A percentile compares a stretch with the other conserved stretches of the same genome.
phyloP scores from a whole-genome alignment of 2,797 vertebrate genomes.

The Schizopygopsis pylzovi region DNA sequence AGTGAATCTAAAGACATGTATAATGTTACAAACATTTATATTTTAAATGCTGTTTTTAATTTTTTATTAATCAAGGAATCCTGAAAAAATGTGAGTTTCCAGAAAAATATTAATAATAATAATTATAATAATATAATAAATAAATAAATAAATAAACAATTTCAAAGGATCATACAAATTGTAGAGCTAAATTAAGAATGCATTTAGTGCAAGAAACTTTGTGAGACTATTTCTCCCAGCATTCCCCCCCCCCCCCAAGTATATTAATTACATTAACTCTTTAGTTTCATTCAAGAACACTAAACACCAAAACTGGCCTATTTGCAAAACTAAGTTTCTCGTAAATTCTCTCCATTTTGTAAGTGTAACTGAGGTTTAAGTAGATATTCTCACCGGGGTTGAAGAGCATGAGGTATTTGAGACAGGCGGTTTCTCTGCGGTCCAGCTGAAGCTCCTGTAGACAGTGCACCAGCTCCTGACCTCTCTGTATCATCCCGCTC shows the following conservation, averaged over 20 bases:
- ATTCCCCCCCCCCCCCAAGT: not conserved
- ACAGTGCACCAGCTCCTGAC: constrained; percentile 83
- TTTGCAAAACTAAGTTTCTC: not conserved
- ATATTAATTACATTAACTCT: not conserved
- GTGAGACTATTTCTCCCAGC: not conserved
- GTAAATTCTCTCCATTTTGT: not conserved
- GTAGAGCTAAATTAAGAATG: not conserved
- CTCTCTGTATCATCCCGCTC: constrained; percentile 81
- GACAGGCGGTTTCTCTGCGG: constrained; percentile 87
- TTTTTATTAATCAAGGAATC: not conserved
- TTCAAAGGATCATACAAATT: not conserved
- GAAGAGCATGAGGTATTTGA: constrained; percentile 93
- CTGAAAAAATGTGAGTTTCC: not conserved
- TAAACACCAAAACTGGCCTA: not conserved
- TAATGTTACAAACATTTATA: not conserved
- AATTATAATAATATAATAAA: too few species aligned
- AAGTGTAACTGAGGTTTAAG: not conserved
- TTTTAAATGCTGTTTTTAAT: not conserved
- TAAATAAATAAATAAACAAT: not conserved
- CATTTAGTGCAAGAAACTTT: too few species aligned
- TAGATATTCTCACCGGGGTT: constrained; percentile 83
- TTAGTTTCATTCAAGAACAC: not conserved
- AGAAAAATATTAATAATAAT: not conserved
- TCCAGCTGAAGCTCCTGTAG: constrained; percentile 85
- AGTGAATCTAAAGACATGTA: not conserved